Evolutionary conservation across 1,140 invertebrate genomes (phyloP), one percentile per base, ranked within the genome.

Genomic region (Macrostomum lignano): DNA sequence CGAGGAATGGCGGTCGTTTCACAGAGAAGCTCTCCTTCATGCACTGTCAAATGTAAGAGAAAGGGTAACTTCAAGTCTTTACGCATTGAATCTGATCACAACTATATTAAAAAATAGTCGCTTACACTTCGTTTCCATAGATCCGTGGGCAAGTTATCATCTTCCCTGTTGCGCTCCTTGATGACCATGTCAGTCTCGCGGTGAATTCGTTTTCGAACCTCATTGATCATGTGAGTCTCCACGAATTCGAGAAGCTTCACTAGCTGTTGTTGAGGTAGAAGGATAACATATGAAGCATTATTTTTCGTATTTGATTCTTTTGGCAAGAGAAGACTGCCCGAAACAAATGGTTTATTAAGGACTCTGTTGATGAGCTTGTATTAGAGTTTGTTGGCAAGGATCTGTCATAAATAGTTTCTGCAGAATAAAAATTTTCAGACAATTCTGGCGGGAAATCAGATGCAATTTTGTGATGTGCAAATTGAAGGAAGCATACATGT

Each of bases 11-110:
- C 10, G 52, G 52, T 23, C 48, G 42, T 13, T 41, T 42, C 15
- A 52, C 44, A 0, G 54, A 54, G 31, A 53, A 52, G 31, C 46
- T 51, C 38, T 55, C 54, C 36, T 50, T 53, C 49, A 55, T 54
- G 2, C 46, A 47, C 53, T 56, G 29, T 1, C 36, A 31, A 33
- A 3, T 7, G 38, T 10, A 9, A 11, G 17, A 4, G 2, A 3
- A 35, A 2, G 13, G 6, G n/a, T 10, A 2, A 36, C 10, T 6
- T 7, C 17, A 31, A 33, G 32, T 30, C 23, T n/a, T 10, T 24
- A 10, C n/a, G 23, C 23, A 24, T 10, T 24, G 23, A 24, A n/a
- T 24, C 10, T 24, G 23, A 10, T 24, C 10, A 10, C 7, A 6
- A 9, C 7, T n/a, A 22, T 6, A 33, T 20, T 23, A 20, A 6